Conservation (phyloP, 1,140 invertebrate genomes). For the Ceratitis capitata region DNA sequence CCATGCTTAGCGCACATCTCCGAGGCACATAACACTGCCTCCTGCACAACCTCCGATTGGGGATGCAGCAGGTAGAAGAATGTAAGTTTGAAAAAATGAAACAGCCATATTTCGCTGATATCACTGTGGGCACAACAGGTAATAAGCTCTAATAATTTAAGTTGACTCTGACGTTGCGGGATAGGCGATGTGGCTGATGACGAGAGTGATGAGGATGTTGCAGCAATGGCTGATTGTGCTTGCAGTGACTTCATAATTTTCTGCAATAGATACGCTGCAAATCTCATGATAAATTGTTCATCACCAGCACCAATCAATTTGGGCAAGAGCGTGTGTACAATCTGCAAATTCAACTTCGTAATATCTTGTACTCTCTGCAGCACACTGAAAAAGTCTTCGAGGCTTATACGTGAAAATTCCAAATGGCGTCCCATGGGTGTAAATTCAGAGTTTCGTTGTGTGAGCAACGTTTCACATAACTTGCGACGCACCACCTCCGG, state of each 20-base stretch:
- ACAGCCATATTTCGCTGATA: slow-evolving; percentile 66
- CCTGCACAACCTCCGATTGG: slow-evolving; percentile 71
- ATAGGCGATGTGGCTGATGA: no score
- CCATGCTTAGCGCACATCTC: slow-evolving; percentile 71
- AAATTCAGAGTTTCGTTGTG: not conserved
- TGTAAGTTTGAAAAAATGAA: slow-evolving; percentile 70
- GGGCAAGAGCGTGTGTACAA: not conserved
- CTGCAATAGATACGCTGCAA: slow-evolving; percentile 9
- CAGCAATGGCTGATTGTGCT: not conserved
- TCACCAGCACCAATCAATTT: not conserved
- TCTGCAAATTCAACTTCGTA: slow-evolving; percentile 17
- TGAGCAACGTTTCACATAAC: not conserved
- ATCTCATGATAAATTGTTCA: slow-evolving; percentile 9
- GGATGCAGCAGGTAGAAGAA: slow-evolving; percentile 74
- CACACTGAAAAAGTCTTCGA: not conserved
- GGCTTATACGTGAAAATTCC: not conserved
- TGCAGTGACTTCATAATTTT: slow-evolving; percentile 33
- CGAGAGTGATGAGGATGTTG: not conserved
- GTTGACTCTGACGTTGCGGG: slow-evolving; percentile 3
- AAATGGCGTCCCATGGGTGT: slow-evolving; percentile 22
- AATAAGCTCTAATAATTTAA: slow-evolving; percentile 47
- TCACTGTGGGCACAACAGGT: slow-evolving; percentile 51
- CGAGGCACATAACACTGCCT: slow-evolving; percentile 70
- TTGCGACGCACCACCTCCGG: not conserved
- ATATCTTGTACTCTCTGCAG: not conserved